Conservation (phyloP, 2,888 invertebrate species). For the Nemotelus nigrinus region DNA sequence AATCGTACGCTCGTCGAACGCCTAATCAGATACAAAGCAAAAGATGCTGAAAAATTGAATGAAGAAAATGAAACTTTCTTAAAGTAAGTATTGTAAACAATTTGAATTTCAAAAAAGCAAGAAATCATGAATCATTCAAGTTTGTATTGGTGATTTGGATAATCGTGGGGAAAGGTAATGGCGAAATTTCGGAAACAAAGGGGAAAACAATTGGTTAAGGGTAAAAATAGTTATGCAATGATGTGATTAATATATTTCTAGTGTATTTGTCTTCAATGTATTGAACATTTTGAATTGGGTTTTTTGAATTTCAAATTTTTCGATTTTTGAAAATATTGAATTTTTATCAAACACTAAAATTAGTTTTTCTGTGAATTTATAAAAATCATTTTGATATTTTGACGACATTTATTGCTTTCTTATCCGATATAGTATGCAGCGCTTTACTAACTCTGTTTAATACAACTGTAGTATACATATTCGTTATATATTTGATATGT, state of each 20-base stretch:
- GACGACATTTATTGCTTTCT: neutral
- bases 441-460: too few species aligned
- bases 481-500: too few species aligned
- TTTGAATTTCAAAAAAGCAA: neutral
- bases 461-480: too few species aligned
- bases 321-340: too few species aligned
- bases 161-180: slow-evolving; percentile 23
- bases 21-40: slow-evolving; percentile 89
- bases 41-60: slow-evolving; percentile 96
- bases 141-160: slow-evolving; percentile 34
- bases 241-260: neutral
- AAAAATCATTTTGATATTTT: neutral
- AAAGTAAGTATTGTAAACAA: slow-evolving; percentile 72
- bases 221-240: neutral
- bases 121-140: slow-evolving; percentile 32
- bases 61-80: slow-evolving; percentile 94
- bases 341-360: neutral
- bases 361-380: neutral
- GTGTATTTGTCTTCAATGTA: neutral
- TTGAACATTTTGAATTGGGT: neutral
- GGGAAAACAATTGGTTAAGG: neutral
- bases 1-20: slow-evolving; percentile 85
- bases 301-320: neutral
- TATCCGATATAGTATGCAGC: too few species aligned
- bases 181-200: neutral